Evolutionary conservation across 2,113 vertebrate species (phyloP), one percentile per base, ranked within the genome.

Genomic region (Stictonetta naevosa): DNA sequence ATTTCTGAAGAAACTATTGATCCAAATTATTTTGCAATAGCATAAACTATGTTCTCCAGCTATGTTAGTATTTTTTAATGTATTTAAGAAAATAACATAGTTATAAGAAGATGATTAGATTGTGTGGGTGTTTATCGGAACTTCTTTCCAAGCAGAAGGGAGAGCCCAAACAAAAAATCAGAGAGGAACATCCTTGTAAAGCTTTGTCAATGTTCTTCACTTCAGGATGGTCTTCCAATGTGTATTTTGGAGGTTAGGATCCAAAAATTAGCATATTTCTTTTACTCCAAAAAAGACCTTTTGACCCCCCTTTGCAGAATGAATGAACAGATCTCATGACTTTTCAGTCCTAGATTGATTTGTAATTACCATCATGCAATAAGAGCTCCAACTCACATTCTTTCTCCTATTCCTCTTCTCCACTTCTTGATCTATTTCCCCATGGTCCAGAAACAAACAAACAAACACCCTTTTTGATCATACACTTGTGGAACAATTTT

Each of bases 401-500:
- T 44, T 69, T 58, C 21, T 66, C 8, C 17, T 50, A 3, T 44
- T 90, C 7, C 5, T 79, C 8, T 5, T 82, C 10, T 78, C 13
- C 1, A 6, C 75, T 78, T 63, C 28, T 88, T 78, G 5, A 3
- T 31, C 53, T 81, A 2, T 48, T 89, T 66, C 18, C 2, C 2
- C 11, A 29, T 29, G 10, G 10, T 68, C 21, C 33, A 31, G 26
- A 26, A 40, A 40, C 6, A 40, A 40, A 40, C 38, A 40, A 40
- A 40, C 38, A 40, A 40, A 40, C 38, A n/a, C n/a, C n/a, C 3
- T 0, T 3, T 8, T 55, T 31, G 4, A 5, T 42, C 14, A 40
- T 53, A 59, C 2, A 8, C 79, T 86, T 86, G 44, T 1, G 2
- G 1, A 84, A 23, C 0, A 1, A 34, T 86, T 77, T 38, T 7